Conservation (phyloP, 2,113 vertebrate species). For the Paedocypris sp. region DNA sequence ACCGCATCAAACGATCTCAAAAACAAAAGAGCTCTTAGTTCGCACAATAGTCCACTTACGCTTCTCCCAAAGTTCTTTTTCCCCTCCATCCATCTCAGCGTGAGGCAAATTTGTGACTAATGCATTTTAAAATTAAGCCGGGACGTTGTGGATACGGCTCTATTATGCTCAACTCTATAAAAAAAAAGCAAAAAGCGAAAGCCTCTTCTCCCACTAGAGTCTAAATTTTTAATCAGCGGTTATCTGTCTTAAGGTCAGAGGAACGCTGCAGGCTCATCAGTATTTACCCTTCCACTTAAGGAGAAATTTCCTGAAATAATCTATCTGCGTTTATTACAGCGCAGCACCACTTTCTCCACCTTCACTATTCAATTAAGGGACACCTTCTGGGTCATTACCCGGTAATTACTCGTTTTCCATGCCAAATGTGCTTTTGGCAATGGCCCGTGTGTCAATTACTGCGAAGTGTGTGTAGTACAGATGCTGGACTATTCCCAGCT, state of each 20-base stretch:
- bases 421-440: conserved; percentile 87
- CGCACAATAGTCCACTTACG: conserved; percentile 16
- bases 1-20: conserved; percentile 22
- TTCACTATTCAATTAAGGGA: conserved; percentile 84
- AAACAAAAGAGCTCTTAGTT: conserved; percentile 30
- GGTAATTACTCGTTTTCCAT: conserved; percentile 75
- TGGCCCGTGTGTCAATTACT: conserved; percentile 67
- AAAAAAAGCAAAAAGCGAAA: conserved; percentile 36
- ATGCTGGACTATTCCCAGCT: conserved; percentile 37
- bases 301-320: conserved; percentile 74
- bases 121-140: conserved; percentile 32
- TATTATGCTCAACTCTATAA: conserved; percentile 19
- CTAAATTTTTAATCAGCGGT: conserved; percentile 50
- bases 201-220: conserved; percentile 29
- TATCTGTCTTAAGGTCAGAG: conserved; percentile 39
- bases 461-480: conserved; percentile 28
- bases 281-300: conserved; percentile 87
- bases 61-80: conserved; percentile 21
- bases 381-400: conserved; percentile 85
- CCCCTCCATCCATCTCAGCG: background rate
- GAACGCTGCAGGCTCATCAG: conserved; percentile 61
- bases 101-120: conserved; percentile 27
- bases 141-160: conserved; percentile 18
- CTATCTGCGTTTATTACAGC: conserved; percentile 71
- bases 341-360: conserved; percentile 68